Base-by-base conservation (phyloP, 2,888 invertebrate genomes). In the Mycalesis mineus region DNA sequence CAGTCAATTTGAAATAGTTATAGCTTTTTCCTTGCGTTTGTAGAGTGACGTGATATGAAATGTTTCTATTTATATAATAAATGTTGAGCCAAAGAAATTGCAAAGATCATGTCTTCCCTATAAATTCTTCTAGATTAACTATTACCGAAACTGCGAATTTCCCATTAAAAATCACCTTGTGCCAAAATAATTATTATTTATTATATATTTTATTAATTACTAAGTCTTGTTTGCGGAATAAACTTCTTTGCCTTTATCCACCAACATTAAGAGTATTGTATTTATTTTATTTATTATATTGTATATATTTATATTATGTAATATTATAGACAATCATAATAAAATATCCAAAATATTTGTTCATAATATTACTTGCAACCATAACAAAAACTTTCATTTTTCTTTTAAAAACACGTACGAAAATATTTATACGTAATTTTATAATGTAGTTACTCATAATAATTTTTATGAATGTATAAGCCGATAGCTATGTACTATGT, bases 101-200 rank as follows among this genome's bases (percentile, higher is more conserved):
- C 71, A 77, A 74, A 77, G 77, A 82, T 79, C 80, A 80, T 76
- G 85, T 86, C 85, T 86, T 86, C 85, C 85, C 78, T 82, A 68
- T 76, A 42, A 74, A 78, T 71, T 73, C 69, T 72, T 70, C 71
- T 74, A 74, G 66, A 65, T 63, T 74, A 68, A 72, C 68, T 71
- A 68, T 68, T 57, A 57, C 66, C 68, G 68, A 68, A 70, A 55
- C 60, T 67, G 63, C 67, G 52, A 51, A 60, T 63, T 55, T 60
- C 62, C 58, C 57, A 64, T 61, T 42, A 47, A 55, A 17, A 47
- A 51, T 60, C 45, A 55, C 45, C 47, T 53, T 59, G 68, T 70
- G 70, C 68, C 70, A 68, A 68, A 70, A 22, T 33, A n/a, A 6
- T 22, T 33, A 33, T 28, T 11, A 9, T 11, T 11, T 36, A 11